Evolutionary conservation across 2,888 invertebrate species (phyloP).

Genomic region (Melinaea menophilus): DNA sequence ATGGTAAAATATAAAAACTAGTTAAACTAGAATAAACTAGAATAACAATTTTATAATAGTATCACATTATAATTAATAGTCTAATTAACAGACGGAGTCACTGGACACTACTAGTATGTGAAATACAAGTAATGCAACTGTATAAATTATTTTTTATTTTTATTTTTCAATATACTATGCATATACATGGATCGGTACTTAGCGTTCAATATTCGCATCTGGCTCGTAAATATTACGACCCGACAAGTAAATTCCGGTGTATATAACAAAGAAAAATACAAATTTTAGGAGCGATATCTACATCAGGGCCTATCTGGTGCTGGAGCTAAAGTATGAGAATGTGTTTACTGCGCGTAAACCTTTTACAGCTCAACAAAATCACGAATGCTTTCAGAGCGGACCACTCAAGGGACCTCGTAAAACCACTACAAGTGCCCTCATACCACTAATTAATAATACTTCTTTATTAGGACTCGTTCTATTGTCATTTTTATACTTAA

Average conservation of each 20-base stretch:
- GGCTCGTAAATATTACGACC: conserved; percentile 20
- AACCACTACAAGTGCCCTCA: conserved; percentile 47
- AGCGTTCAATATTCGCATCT: conserved; percentile 8
- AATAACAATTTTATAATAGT: too few relatives aligned
- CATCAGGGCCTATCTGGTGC: conserved; percentile 43
- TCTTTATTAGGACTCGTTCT: conserved; percentile 32
- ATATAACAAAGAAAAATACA: conserved; percentile 22
- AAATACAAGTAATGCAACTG: too few relatives aligned
- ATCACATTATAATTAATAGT: too few relatives aligned
- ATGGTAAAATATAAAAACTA: too few relatives aligned
- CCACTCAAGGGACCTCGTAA: conserved; percentile 53
- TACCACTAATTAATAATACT: conserved; percentile 55
- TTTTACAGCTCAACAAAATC: conserved; percentile 54
- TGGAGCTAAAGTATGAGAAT: conserved; percentile 39
- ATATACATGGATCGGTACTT: too few relatives aligned
- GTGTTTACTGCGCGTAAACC: conserved; percentile 33
- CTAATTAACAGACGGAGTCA: too few relatives aligned
- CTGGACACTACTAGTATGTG: too few relatives aligned
- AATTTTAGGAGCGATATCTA: conserved; percentile 33
- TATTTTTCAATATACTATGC: too few relatives aligned
- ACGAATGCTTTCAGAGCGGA: conserved; percentile 42
- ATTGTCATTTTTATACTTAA: conserved; percentile 33
- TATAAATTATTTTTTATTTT: too few relatives aligned
- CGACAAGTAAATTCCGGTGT: background rate
- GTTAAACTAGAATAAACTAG: too few relatives aligned